These are phyloP conservation scores for Dolichoris vasculosae DNA, from an alignment of 1,140 invertebrate genomes.

Conservation along the genomic window DNA sequence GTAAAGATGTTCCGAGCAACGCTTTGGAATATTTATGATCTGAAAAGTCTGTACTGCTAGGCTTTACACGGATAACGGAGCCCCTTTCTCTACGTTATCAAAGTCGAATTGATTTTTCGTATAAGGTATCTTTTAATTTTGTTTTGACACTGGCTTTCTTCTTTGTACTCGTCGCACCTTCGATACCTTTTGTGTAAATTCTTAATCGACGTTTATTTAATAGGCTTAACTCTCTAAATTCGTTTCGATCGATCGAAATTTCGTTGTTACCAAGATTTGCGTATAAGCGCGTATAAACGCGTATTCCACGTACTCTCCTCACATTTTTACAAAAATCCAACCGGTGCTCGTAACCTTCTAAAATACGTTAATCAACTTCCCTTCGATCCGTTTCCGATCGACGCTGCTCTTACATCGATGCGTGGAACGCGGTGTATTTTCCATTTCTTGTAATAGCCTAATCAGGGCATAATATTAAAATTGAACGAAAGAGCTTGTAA, in stretches of 20 bases:
- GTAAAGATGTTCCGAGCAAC: slow-evolving; percentile 50
- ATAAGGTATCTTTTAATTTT: not conserved
- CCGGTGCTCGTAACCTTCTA: not conserved
- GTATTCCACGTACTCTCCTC: not conserved
- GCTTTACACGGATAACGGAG: slow-evolving; percentile 24
- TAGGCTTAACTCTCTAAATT: not conserved
- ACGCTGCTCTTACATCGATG: not conserved
- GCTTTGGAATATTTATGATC: slow-evolving; percentile 62
- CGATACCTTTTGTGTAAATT: not conserved
- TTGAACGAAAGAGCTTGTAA: not conserved
- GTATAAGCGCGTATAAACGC: not conserved
- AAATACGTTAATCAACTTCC: slow-evolving; percentile 16
- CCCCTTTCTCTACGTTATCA: not conserved
- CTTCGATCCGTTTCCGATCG: not conserved
- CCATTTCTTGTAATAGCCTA: not conserved
- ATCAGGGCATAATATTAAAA: slow-evolving; percentile 17
- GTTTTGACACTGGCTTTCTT: not conserved
- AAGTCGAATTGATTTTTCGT: not conserved
- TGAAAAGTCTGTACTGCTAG: slow-evolving; percentile 41
- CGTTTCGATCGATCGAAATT: not conserved
- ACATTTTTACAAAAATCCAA: not conserved
- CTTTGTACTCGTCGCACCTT: not conserved
- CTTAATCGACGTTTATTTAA: not conserved
- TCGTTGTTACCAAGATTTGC: too few relatives aligned
- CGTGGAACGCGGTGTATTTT: not conserved